Evolutionary conservation across 2,797 vertebrate species (phyloP).

Genomic region (Mormyrops attenuatus): DNA sequence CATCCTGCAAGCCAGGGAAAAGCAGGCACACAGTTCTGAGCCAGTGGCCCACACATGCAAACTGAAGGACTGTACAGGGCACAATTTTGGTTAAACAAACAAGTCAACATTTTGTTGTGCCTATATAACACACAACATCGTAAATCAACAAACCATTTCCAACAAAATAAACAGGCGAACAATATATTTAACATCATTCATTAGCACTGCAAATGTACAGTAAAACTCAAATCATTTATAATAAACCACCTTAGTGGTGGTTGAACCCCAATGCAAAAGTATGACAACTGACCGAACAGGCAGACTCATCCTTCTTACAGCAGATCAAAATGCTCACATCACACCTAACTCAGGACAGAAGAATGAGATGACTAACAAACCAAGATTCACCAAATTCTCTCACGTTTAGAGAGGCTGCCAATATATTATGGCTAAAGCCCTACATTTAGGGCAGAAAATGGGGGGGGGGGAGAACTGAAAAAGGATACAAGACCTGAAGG

Average conservation of each 20-base stretch:
- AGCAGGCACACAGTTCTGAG: not conserved
- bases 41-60: not conserved
- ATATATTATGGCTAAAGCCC: not conserved
- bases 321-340: not conserved
- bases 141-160: not conserved
- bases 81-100: not conserved
- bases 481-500: not conserved
- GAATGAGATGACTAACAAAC: not conserved
- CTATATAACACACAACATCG: not conserved
- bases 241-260: not conserved
- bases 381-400: not conserved
- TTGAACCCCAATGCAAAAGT: not conserved
- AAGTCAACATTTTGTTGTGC: not conserved
- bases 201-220: not conserved
- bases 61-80: not conserved
- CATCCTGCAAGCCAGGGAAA: slow-evolving; percentile 67
- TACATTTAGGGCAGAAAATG: not conserved
- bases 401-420: not conserved
- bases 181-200: not conserved
- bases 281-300: not conserved
- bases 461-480: not conserved
- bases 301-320: not conserved
- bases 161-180: not conserved
- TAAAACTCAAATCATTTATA: not conserved
- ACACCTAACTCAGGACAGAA: not conserved